A percentile compares a stretch with the other conserved stretches of the same genome.
Evolutionary conservation across 1,140 invertebrate genomes (phyloP).

Genomic region (Papilio xuthus): DNA sequence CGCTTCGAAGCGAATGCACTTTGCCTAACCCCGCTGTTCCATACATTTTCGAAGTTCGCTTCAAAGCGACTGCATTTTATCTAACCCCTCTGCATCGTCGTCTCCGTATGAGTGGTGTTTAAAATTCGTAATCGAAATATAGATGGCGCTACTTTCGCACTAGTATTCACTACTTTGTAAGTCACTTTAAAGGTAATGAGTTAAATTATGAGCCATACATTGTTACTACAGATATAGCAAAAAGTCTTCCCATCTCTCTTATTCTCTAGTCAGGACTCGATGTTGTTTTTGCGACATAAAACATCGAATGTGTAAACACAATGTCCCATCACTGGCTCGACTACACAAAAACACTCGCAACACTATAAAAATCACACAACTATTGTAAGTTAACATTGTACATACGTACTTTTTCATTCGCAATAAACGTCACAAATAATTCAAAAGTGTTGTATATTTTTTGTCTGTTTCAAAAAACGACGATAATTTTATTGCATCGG

Average conservation of each 20-base stretch:
- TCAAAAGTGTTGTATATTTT: background rate
- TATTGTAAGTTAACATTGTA: constrained; percentile 15
- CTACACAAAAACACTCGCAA: constrained; percentile 12
- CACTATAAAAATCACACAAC: constrained; percentile 12
- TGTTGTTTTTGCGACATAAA: constrained; percentile 10
- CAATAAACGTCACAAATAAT: constrained; percentile 26
- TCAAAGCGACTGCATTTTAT: too few relatives aligned
- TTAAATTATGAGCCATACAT: background rate
- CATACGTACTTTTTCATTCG: background rate
- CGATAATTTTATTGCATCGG: constrained; percentile 36
- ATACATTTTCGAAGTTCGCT: too few relatives aligned
- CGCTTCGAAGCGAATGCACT: too few relatives aligned
- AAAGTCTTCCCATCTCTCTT: background rate
- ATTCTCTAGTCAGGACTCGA: background rate
- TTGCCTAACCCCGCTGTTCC: too few relatives aligned
- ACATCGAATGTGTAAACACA: constrained; percentile 18
- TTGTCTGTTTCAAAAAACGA: constrained; percentile 24
- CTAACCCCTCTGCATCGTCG: too few relatives aligned
- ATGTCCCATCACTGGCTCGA: constrained; percentile 10
- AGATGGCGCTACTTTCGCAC: background rate
- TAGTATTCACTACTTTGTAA: background rate
- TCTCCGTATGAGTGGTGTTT: too few relatives aligned
- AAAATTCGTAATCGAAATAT: too few relatives aligned
- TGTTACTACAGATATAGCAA: background rate
- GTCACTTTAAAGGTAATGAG: background rate